phyloP scores from a whole-genome alignment of 2,888 invertebrate species.

The Drosophila leonis region DNA sequence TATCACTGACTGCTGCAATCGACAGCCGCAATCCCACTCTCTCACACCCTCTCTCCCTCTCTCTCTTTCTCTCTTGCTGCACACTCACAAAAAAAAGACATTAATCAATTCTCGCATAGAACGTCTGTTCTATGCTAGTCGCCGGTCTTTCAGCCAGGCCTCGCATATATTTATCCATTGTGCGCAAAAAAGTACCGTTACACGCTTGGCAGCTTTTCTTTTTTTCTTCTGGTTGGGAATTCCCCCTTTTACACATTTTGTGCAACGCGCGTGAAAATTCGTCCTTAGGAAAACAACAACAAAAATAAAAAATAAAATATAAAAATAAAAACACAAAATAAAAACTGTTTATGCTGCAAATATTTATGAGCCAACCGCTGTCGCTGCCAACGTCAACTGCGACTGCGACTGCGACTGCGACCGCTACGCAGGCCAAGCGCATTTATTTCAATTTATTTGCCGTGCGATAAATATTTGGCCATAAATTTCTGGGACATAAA shows the following conservation, averaged over 20 bases:
- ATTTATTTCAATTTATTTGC: slow-evolving; percentile 71
- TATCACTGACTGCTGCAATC: slow-evolving; percentile 79
- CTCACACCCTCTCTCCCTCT: not conserved
- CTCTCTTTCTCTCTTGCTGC: slow-evolving; percentile 19
- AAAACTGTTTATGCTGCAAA: slow-evolving; percentile 74
- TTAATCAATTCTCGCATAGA: slow-evolving; percentile 73
- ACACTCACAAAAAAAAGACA: slow-evolving; percentile 66
- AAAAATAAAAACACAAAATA: slow-evolving; percentile 14
- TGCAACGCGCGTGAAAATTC: slow-evolving; percentile 79
- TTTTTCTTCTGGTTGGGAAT: slow-evolving; percentile 4
- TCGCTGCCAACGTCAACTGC: slow-evolving; percentile 25
- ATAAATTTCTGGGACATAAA: slow-evolving; percentile 68
- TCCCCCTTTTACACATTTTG: slow-evolving; percentile 56
- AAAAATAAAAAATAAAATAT: slow-evolving; percentile 30
- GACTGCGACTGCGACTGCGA: slow-evolving; percentile 22
- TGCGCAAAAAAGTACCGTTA: slow-evolving; percentile 61
- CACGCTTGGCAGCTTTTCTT: slow-evolving; percentile 57
- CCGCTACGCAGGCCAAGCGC: slow-evolving; percentile 22
- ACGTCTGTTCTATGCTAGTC: slow-evolving; percentile 47
- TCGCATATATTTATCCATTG: slow-evolving; percentile 47
- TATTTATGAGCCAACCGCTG: slow-evolving; percentile 64
- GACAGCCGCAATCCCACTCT: slow-evolving; percentile 49
- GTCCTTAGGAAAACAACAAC: slow-evolving; percentile 57
- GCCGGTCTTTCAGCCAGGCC: slow-evolving; percentile 40
- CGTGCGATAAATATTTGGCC: slow-evolving; percentile 70